These are phyloP conservation scores for Malurus alboscapulatus DNA, from an alignment of 2,113 vertebrate species.

Conservation along the genomic window DNA sequence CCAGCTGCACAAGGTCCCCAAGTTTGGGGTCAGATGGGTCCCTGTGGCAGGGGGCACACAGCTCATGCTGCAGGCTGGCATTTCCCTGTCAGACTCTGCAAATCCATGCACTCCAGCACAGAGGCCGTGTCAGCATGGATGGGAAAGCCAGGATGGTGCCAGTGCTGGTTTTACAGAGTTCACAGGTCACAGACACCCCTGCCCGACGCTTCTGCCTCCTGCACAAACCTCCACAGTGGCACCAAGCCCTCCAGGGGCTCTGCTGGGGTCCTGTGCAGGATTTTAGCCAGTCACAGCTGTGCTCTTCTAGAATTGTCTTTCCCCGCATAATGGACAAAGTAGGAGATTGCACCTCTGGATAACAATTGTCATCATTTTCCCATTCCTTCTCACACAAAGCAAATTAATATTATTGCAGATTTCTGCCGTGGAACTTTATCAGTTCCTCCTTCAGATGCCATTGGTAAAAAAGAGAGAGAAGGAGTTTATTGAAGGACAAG, in stretches of 20 bases:
- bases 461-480: neutral
- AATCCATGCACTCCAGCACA: neutral
- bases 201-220: neutral
- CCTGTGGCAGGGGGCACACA: neutral
- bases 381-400: neutral
- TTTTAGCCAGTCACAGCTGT: neutral
- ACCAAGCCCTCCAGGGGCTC: neutral
- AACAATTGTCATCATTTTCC: neutral
- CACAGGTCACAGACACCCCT: neutral
- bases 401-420: slow-evolving; percentile 23
- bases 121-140: rapidly evolving
- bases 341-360: neutral
- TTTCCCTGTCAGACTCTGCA: neutral
- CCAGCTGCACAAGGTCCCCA: rapidly evolving
- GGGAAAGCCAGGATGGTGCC: neutral
- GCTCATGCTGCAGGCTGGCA: neutral
- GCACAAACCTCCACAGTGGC: rapidly evolving
- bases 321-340: neutral
- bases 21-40: neutral
- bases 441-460: neutral
- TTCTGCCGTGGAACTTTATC: neutral
- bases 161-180: neutral
- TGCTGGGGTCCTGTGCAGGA: neutral
- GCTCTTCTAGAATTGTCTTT: neutral
- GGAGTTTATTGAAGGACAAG: neutral